Evolutionary conservation across 2,888 invertebrate genomes (phyloP), one percentile per base, ranked within the genome.

Genomic region (Ochropleura leucogaster): DNA sequence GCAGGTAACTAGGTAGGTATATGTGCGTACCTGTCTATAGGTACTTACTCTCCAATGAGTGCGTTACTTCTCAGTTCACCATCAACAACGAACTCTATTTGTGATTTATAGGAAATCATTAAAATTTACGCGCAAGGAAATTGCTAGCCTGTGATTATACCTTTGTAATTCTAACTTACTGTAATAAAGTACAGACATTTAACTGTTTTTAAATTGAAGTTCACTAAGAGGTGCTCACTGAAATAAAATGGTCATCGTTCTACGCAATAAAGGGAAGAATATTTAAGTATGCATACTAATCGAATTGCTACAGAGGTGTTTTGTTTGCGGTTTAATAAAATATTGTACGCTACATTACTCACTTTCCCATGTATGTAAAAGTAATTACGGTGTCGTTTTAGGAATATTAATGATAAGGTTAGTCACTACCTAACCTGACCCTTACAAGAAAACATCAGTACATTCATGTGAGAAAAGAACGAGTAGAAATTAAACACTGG

Each of bases 81-180:
- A 64, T 72, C 79, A 69, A 62, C 82, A 66, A 71, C 57, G 69
- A 75, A 85, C 67, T 70, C 72, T 79, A 74, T 82, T 77, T 74
- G 77, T 85, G 83, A 84, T 87, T 86, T 85, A 86, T 82, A 85
- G 79, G 79, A 80, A 88, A 85, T 85, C 85, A 89, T 89, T 89
- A 88, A 87, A 87, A 87, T 88, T 88, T 87, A 89, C 85, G 84
- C 80, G 73, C 74, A 77, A 83, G 85, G 81, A 88, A 89, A 89
- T 88, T 85, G 84, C 88, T 64, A 76, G 80, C 18, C 79, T 75
- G 75, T 87, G 84, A 87, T 89, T 87, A 87, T 81, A 82, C 78
- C 80, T 86, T 89, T 83, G 82, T 82, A 86, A 81, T 84, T 86
- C 79, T 74, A 82, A 75, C 70, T 78, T 64, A 80, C 75, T 69